Conservation (phyloP, 2,888 invertebrate species). For the Molanna angustata region DNA sequence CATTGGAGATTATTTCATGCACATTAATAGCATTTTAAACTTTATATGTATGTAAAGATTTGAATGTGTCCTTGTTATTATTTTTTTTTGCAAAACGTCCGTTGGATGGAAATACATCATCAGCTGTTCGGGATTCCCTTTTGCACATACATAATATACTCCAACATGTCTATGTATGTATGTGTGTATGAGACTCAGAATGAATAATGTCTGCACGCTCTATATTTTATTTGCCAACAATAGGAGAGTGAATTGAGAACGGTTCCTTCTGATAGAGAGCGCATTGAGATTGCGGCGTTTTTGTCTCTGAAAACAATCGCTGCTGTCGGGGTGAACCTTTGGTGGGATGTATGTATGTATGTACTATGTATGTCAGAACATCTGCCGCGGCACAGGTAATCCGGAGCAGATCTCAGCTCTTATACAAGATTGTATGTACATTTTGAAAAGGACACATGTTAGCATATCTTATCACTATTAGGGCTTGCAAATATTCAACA, state of each 20-base stretch:
- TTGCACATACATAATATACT: too few relatives aligned
- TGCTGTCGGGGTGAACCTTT: slow-evolving; percentile 14
- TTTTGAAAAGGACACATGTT: too few relatives aligned
- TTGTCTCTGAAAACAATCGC: slow-evolving; percentile 17
- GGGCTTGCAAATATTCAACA: too few relatives aligned
- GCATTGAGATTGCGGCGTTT: slow-evolving; percentile 10
- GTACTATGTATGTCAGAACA: too few relatives aligned
- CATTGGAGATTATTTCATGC: too few relatives aligned
- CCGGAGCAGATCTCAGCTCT: slow-evolving; percentile 3
- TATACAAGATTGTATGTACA: not conserved
- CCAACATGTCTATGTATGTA: not conserved
- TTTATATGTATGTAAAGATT: too few relatives aligned
- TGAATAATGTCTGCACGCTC: slow-evolving; percentile 22
- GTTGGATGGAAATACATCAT: not conserved
- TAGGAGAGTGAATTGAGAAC: slow-evolving; percentile 4
- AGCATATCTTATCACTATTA: too few relatives aligned
- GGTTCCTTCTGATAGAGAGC: slow-evolving; percentile 20
- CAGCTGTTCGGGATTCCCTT: slow-evolving; percentile 10
- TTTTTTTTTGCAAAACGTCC: not conserved
- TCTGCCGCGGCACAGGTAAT: slow-evolving; percentile 17
- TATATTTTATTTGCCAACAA: slow-evolving; percentile 24
- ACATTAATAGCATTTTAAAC: too few relatives aligned
- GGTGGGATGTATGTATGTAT: slow-evolving; percentile 13
- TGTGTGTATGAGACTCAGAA: not conserved
- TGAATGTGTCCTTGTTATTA: too few relatives aligned